Percentiles rank a stretch among this genome's conserved stretches.
Conservation (phyloP, 2,888 invertebrate genomes). For the Furcula furcula region DNA sequence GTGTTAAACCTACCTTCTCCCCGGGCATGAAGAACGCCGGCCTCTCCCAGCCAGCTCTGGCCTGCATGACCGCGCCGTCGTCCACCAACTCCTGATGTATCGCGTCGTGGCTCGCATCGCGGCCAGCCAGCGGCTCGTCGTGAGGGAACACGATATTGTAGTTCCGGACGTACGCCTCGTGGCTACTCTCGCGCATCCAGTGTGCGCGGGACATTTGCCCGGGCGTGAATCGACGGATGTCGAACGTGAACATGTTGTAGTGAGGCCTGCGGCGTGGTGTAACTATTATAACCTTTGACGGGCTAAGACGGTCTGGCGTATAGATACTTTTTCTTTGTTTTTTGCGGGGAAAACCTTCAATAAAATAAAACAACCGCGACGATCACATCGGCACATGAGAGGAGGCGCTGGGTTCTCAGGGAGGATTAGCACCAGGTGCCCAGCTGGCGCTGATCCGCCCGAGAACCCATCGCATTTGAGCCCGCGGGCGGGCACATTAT, state of each 20-base stretch:
- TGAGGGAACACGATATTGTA: slow-evolving; percentile 89
- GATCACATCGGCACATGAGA: too few species aligned
- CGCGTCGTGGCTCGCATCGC: slow-evolving; percentile 80
- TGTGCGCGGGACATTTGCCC: slow-evolving; percentile 85
- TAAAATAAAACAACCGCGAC: too few species aligned
- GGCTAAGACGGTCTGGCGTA: too few species aligned
- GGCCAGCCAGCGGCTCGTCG: slow-evolving; percentile 91
- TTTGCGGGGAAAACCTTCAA: too few species aligned
- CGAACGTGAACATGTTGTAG: slow-evolving; percentile 92
- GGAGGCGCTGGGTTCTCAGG: too few species aligned
- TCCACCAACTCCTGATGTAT: slow-evolving; percentile 84
- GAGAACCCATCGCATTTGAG: too few species aligned
- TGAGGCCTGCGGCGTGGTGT: slow-evolving; percentile 83
- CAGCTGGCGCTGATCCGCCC: too few species aligned
- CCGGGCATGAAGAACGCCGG: slow-evolving; percentile 89
- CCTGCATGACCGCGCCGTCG: slow-evolving; percentile 93
- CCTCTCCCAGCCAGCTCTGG: slow-evolving; percentile 93
- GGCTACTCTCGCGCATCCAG: slow-evolving; percentile 92
- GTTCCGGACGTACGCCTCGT: slow-evolving; percentile 95
- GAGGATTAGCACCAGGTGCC: too few species aligned
- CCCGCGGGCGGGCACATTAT: too few species aligned
- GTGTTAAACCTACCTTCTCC: slow-evolving; percentile 57
- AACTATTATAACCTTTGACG: too few species aligned
- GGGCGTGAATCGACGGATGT: slow-evolving; percentile 91
- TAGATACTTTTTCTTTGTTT: too few species aligned